These are phyloP conservation scores for Alethe diademata DNA, from an alignment of 2,113 vertebrate genomes.

Conservation along the genomic window DNA sequence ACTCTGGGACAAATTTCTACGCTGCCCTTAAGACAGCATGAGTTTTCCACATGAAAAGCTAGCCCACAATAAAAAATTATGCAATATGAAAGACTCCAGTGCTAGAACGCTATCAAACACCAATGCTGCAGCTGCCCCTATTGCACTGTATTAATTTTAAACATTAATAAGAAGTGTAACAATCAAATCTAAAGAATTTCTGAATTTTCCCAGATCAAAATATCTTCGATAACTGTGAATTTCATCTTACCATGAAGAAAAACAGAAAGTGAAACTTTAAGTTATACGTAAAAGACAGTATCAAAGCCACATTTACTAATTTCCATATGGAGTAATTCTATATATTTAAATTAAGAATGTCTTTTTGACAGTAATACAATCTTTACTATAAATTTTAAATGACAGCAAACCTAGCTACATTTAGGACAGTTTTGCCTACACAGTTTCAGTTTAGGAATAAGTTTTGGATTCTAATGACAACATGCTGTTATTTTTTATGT, in stretches of 20 bases:
- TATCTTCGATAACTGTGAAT: neutral
- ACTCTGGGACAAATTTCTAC: neutral
- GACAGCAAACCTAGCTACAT: neutral
- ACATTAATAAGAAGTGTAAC: neutral
- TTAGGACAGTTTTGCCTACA: neutral
- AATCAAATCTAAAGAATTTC: neutral
- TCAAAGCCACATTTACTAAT: neutral
- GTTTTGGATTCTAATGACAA: neutral
- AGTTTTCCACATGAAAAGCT: neutral
- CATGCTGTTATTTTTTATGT: neutral
- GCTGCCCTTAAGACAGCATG: neutral
- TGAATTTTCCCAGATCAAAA: neutral
- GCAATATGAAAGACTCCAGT: neutral
- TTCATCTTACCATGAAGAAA: neutral
- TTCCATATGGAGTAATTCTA: neutral
- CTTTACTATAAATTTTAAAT: neutral
- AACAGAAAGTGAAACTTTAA: neutral
- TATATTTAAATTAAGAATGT: neutral
- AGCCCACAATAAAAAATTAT: neutral
- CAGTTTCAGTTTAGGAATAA: neutral
- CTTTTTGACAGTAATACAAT: neutral
- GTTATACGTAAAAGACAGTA: neutral
- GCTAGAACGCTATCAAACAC: neutral
- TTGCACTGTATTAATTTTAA: neutral
- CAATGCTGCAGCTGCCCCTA: neutral